Conservation (phyloP, 2,888 invertebrate species). For the Lasioglossum zephyrum region DNA sequence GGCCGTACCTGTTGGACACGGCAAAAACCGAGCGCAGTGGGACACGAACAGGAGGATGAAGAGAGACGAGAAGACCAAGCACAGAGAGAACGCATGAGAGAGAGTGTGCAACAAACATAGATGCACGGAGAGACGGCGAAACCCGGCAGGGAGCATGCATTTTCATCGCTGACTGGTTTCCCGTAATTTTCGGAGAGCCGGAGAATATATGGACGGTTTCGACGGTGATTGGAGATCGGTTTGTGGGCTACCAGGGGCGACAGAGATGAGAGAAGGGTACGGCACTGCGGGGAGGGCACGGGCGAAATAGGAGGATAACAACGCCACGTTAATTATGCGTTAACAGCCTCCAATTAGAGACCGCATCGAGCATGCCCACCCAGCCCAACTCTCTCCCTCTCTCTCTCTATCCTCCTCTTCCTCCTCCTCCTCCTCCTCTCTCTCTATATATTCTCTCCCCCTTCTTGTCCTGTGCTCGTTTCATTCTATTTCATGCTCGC, state of each 20-base stretch:
- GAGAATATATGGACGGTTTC: conserved; percentile 71
- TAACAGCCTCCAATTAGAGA: conserved; percentile 79
- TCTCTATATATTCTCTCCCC: conserved; percentile 21
- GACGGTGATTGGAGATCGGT: conserved; percentile 72
- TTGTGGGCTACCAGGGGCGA: conserved; percentile 57
- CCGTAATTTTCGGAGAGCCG: conserved; percentile 72
- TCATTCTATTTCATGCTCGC: conserved; percentile 53
- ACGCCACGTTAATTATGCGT: conserved; percentile 78
- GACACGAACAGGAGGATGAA: neutral
- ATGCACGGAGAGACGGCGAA: conserved; percentile 20
- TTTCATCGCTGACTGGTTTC: conserved; percentile 73
- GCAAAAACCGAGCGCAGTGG: conserved; percentile 14
- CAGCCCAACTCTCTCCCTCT: conserved; percentile 10
- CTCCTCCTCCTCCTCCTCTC: neutral
- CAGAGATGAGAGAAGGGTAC: conserved; percentile 49
- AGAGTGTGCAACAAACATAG: neutral
- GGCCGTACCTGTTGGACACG: conserved; percentile 52
- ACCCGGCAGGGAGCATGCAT: conserved; percentile 33
- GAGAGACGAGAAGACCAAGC: neutral
- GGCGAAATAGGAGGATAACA: conserved; percentile 69
- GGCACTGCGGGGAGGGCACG: conserved; percentile 42
- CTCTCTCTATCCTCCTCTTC: neutral
- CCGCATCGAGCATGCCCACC: conserved; percentile 68
- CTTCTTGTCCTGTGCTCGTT: conserved; percentile 42
- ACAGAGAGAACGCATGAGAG: neutral